Evolutionary conservation across 1,140 invertebrate species (phyloP), one percentile per base, ranked within the genome.

Genomic region (Drosophila kepulauana): DNA sequence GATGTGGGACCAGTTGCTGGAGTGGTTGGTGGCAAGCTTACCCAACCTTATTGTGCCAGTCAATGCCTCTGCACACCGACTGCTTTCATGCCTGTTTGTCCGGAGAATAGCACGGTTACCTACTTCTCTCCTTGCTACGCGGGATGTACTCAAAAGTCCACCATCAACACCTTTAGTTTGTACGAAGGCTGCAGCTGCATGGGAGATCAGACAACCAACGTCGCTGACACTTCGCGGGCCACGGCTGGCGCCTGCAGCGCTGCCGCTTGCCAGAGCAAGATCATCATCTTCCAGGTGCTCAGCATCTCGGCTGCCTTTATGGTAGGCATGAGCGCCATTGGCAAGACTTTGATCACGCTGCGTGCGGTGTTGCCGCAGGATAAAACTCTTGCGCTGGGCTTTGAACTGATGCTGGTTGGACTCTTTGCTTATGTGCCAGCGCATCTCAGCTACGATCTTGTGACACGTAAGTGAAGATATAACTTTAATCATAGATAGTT

Each of bases 41-140:
- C 93, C 1, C 84, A 93, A n/a, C 92, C 91, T 28, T 94, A 93
- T 25, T 96, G 96, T 80, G 96, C 95, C 81, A 89, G 78, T 38
- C 73, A 94, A 16, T 97, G 96, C 79, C 89, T 93, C 13, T 96
- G 96, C 88, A 94, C 92, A 1, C 88, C 93, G 13, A 94, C 94
- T 30, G 93, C 59, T 68, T 96, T 96, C 75, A 93, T 94, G 56
- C 96, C 96, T 1, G 93, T 96, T 10, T 96, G 96, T 80, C 93
- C 95, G 7, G 91, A 91, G 45, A 94, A 93, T 73, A 93, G 93
- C 5, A 92, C 79, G 0, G 81, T 92, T 6, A 95, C 94, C 0
- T 96, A 94, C 91, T 96, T 95, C 79, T 95, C 94, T 7, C 94
- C 96, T 6, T 97, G 96, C 88, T 95, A 95, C 73, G 96, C 96